Conservation (phyloP, 2,888 invertebrate genomes). For the Timandra comae region DNA sequence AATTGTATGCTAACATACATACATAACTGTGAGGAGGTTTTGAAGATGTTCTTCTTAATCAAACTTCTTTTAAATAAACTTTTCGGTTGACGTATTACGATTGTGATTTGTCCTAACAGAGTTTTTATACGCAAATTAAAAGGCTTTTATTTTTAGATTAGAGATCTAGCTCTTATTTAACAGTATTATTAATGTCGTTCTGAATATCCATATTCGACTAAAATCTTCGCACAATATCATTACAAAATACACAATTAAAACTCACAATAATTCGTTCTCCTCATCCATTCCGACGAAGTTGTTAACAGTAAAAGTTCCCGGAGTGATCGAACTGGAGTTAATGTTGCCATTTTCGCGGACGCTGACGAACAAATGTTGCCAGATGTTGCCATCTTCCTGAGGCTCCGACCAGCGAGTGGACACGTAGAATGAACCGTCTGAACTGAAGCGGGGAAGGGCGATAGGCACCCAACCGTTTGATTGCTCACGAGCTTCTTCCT, state of each 20-base stretch:
- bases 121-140: too few species aligned
- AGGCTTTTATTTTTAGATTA: not conserved
- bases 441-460: constrained; percentile 74
- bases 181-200: not conserved
- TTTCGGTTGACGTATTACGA: too few species aligned
- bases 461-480: constrained; percentile 83
- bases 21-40: too few species aligned
- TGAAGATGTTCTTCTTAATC: too few species aligned
- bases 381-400: constrained; percentile 61
- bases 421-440: constrained; percentile 56
- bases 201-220: too few species aligned
- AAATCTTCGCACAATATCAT: not conserved
- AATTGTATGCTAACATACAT: too few species aligned
- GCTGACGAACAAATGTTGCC: constrained; percentile 67
- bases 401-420: constrained; percentile 56
- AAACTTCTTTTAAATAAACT: too few species aligned
- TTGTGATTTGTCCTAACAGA: too few species aligned
- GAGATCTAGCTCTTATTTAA: too few species aligned
- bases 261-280: constrained; percentile 50
- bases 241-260: constrained; percentile 11
- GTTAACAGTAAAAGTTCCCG: constrained; percentile 78
- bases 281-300: constrained; percentile 74
- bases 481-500: constrained; percentile 73
- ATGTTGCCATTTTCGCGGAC: constrained; percentile 43
- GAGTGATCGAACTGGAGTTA: constrained; percentile 60